These are phyloP conservation scores for Rissa tridactyla DNA, from an alignment of 2,113 vertebrate species.

Conservation along the genomic window DNA sequence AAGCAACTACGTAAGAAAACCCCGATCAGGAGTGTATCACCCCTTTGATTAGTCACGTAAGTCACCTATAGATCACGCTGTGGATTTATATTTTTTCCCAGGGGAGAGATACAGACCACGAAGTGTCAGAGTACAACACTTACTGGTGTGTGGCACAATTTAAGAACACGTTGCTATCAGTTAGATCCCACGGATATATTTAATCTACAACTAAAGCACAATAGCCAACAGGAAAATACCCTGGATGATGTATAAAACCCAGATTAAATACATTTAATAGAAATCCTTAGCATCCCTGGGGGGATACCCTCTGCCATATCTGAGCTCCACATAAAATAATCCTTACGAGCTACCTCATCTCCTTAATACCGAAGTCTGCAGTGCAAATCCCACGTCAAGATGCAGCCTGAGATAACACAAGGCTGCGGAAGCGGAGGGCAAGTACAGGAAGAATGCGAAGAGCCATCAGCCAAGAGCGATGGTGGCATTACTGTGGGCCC, in stretches of 20 bases:
- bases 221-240: background rate
- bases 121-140: background rate
- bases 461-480: background rate
- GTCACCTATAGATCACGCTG: background rate
- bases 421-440: background rate
- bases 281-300: background rate
- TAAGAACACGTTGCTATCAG: background rate
- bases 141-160: background rate
- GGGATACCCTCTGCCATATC: background rate
- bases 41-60: background rate
- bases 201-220: background rate
- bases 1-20: background rate
- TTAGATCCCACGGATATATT: background rate
- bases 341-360: background rate
- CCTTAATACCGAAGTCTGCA: background rate
- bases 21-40: background rate
- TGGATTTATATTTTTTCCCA: background rate
- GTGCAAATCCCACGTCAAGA: background rate
- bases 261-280: background rate
- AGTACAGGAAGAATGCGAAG: background rate
- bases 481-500: background rate
- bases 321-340: background rate
- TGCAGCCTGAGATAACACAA: background rate
- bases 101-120: background rate
- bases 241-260: background rate